Base-by-base conservation (phyloP, 1,140 invertebrate genomes). In the Zaprionus ghesquierei region DNA sequence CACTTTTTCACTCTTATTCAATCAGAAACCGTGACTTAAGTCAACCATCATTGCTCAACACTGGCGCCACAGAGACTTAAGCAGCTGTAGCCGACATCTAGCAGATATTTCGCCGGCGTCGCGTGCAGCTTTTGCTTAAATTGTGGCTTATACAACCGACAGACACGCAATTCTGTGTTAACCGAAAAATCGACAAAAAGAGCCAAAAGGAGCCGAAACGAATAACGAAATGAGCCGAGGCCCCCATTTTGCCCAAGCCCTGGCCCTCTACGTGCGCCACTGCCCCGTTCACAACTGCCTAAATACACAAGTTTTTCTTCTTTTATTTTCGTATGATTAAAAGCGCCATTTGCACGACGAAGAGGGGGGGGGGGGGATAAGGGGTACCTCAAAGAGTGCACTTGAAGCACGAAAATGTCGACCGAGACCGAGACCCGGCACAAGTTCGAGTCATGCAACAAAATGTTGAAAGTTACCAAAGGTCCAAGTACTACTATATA, bases 251-350 rank as follows among this genome's bases (percentile, higher is more conserved):
- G 35, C 35, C n/a, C 35, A 38, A 18, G 2, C 31, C 18, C 27
- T 20, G 25, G 35, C 53, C 69, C 53, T n/a, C n/a, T 44, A 15
- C 49, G 44, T 46, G 55, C 80, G 70, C 75, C 81, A 68, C 61
- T 64, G 54, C 70, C 70, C 80, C 79, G 79, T 87, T 89, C 87
- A 87, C 84, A 87, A 82, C 84, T 87, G 72, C 61, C 64, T 77
- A 79, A 86, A 87, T 87, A 86, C 75, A 87, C 75, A 73, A 72
- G 75, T 77, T 77, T 87, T 80, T 69, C 38, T 41, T 29, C 46
- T 66, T 72, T 60, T 53, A 27, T 68, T 59, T 69, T 51, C 33
- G 56, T 85, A 79, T 87, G 75, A 86, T 87, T 79, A 79, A 87
- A 79, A 74, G 71, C 51, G 66, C 68, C 68, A 87, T 86, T 86